Evolutionary conservation across 2,113 vertebrate genomes (phyloP).

Genomic region (Mesoclemmys tuberculata): DNA sequence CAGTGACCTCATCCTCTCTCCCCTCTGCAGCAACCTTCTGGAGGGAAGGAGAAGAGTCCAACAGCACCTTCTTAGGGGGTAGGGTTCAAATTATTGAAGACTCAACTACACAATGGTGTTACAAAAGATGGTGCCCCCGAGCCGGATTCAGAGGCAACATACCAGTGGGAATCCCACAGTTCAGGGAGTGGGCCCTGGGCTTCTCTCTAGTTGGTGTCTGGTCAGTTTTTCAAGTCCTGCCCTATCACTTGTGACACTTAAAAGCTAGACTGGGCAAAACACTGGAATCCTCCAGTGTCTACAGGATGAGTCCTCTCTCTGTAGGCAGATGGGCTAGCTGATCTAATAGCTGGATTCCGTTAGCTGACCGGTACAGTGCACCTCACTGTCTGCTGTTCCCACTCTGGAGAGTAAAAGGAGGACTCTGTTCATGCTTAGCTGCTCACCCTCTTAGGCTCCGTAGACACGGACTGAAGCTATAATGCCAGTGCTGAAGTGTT

Average conservation of each 20-base stretch:
- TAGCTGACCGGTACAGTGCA: background rate
- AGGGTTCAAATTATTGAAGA: background rate
- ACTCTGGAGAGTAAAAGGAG: background rate
- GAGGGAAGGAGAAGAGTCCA: background rate
- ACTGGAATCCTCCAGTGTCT: background rate
- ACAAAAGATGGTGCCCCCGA: background rate
- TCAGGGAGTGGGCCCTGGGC: background rate
- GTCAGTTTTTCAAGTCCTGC: background rate
- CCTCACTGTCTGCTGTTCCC: background rate
- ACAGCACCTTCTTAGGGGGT: background rate
- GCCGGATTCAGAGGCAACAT: background rate
- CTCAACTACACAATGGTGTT: background rate
- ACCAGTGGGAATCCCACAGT: background rate
- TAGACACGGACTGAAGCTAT: background rate
- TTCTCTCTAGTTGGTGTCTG: accelerated
- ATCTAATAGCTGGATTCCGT: background rate
- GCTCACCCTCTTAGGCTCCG: accelerated
- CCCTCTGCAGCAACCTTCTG: background rate
- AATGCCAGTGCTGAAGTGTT: background rate
- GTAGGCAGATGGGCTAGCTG: background rate
- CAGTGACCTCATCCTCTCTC: background rate
- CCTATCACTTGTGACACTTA: background rate
- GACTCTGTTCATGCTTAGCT: background rate
- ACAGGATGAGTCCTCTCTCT: background rate
- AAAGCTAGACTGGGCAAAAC: background rate